Percentiles rank a stretch among this genome's conserved stretches.
Evolutionary conservation across 2,888 invertebrate species (phyloP).

Genomic region (Thysanoteuthis rhombus): DNA sequence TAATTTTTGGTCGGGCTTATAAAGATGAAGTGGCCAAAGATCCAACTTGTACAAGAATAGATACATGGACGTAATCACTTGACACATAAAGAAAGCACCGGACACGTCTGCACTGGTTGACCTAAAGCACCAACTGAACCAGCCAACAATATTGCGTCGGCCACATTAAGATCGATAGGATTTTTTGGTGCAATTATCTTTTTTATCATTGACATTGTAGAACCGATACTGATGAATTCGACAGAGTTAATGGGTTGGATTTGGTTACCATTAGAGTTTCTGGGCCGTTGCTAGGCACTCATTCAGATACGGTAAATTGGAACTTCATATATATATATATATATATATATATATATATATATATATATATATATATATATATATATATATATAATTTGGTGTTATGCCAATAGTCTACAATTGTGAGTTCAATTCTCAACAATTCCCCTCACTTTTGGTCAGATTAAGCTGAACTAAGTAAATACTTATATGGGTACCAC

Average conservation of each 20-base stretch:
- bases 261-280: neutral
- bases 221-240: neutral
- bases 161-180: neutral
- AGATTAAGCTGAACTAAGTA: too few species aligned
- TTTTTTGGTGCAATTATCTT: neutral
- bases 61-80: neutral
- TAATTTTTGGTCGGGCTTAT: neutral
- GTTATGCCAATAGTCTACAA: too few species aligned
- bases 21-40: neutral
- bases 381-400: too few species aligned
- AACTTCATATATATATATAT: neutral
- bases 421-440: too few species aligned
- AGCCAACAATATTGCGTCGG: neutral
- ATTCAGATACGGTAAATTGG: neutral
- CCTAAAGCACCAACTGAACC: neutral
- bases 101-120: neutral
- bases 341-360: too few species aligned
- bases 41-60: neutral
- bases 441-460: too few species aligned
- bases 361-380: too few species aligned
- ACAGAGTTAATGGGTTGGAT: neutral
- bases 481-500: too few species aligned
- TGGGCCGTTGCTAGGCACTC: neutral
- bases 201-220: neutral
- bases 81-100: neutral